Evolutionary conservation across 1,140 invertebrate species (phyloP), one percentile per base, ranked within the genome.

Genomic region (Drosophila lini): DNA sequence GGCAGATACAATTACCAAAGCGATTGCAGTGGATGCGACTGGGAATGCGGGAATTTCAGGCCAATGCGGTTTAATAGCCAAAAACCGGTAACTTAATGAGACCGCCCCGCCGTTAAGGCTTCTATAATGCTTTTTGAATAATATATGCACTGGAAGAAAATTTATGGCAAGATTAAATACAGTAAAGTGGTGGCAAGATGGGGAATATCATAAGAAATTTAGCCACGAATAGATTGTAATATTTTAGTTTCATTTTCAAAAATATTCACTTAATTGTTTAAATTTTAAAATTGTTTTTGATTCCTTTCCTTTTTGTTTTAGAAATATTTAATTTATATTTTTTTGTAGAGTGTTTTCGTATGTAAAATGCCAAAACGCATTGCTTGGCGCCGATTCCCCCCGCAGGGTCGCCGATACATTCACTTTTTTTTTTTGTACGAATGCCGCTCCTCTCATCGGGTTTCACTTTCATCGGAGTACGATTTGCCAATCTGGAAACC

Each of bases 11-110:
- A 74, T 80, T 80, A 71, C 78, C 60, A 70, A 71, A 74, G 70
- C 68, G 57, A 74, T 74, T 71, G 57, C 69, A 65, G 62, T 65
- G 59, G 64, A 65, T 65, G 62, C 41, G 47, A 53, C 63, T 38
- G 50, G 65, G 74, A 77, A 55, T 68, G 74, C 62, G 65, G 79
- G 78, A 76, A 81, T 77, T 80, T 80, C 61, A 71, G 48, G 78
- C 71, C 67, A 62, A 69, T 62, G 74, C 57, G 68, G 74, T 44
- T 78, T 78, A 68, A 78, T 78, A 78, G 80, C 58, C 69, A 50
- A 71, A 82, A 82, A 83, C 80, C 80, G 80, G 80, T 82, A 82
- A 79, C 62, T 68, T 64, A 78, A 81, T 78, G 68, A 65, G 65
- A 61, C 60, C 53, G 22, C 52, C 52, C 52, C 52, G 34, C 13